Conservation (phyloP, 1,140 invertebrate species). For the Drosophila chauvacae region DNA sequence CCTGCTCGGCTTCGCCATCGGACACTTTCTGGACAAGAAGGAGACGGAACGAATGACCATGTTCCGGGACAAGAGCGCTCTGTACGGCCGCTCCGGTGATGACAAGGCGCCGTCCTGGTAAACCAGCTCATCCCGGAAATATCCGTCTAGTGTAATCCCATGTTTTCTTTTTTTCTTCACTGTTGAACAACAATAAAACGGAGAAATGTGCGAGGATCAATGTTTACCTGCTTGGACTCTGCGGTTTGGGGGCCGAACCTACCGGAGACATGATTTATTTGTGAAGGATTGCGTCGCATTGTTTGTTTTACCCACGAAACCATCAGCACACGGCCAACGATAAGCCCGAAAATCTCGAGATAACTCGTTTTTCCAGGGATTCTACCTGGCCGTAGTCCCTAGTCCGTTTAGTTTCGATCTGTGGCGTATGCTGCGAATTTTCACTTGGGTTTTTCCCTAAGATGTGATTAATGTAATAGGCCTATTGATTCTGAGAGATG, state of each 20-base stretch:
- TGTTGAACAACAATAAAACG: constrained; percentile 65
- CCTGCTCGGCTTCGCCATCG: constrained; percentile 86
- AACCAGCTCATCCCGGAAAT: constrained; percentile 24
- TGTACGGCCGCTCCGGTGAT: constrained; percentile 89
- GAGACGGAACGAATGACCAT: constrained; percentile 89
- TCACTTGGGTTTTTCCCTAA: neutral
- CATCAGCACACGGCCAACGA: constrained; percentile 59
- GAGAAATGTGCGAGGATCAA: constrained; percentile 48
- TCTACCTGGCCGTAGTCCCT: constrained; percentile 40
- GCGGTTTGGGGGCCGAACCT: constrained; percentile 36
- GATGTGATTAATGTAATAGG: neutral
- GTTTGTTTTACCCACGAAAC: constrained; percentile 65
- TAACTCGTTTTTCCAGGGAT: constrained; percentile 59
- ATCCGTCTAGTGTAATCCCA: constrained; percentile 28
- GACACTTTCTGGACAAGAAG: constrained; percentile 87
- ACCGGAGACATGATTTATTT: constrained; percentile 63
- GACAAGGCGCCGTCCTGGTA: constrained; percentile 89
- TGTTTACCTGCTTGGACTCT: constrained; percentile 40
- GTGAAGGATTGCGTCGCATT: constrained; percentile 71
- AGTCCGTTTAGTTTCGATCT: neutral
- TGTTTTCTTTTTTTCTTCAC: constrained; percentile 32
- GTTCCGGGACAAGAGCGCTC: constrained; percentile 91
- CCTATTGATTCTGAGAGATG: neutral
- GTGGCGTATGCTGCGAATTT: neutral
- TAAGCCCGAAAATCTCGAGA: constrained; percentile 48